Percentiles rank a stretch among this genome's conserved stretches.
Evolutionary conservation across 2,888 invertebrate genomes (phyloP).

Genomic region (Glyphotaelius pellucidus): DNA sequence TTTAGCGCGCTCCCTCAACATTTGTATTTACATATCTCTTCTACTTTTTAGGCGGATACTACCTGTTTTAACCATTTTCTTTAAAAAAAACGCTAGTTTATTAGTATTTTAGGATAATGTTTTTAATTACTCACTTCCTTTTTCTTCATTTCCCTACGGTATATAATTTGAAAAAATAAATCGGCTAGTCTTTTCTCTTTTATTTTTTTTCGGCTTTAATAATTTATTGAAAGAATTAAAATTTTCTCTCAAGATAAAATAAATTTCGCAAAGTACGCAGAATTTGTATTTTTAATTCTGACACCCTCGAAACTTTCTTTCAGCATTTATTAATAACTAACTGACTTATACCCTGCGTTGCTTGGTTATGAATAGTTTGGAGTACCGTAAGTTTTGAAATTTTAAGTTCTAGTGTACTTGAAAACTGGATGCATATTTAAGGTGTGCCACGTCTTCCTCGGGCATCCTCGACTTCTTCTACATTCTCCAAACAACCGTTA

Average conservation of each 20-base stretch:
- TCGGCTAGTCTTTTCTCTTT: background rate
- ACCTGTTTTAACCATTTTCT: background rate
- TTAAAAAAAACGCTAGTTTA: rapidly evolving
- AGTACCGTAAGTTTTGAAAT: too few relatives aligned
- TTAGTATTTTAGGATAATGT: background rate
- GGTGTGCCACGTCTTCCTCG: too few relatives aligned
- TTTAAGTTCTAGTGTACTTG: too few relatives aligned
- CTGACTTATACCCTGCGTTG: background rate
- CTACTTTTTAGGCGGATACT: too few relatives aligned
- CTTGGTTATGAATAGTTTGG: background rate
- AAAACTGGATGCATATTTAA: too few relatives aligned
- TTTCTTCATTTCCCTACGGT: too few relatives aligned
- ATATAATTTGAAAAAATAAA: too few relatives aligned
- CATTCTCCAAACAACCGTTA: too few relatives aligned
- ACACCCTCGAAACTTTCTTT: background rate
- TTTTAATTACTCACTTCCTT: background rate
- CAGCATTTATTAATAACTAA: background rate
- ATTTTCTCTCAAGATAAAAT: background rate
- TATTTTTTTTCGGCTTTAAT: background rate
- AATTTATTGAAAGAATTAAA: background rate
- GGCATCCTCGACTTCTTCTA: too few relatives aligned
- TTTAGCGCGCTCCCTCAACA: too few relatives aligned
- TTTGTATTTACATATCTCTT: too few relatives aligned
- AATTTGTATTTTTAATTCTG: background rate
- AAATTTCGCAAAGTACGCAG: background rate